Conservation (phyloP, 2,113 vertebrate genomes). For the Pelodiscus sinensis region DNA sequence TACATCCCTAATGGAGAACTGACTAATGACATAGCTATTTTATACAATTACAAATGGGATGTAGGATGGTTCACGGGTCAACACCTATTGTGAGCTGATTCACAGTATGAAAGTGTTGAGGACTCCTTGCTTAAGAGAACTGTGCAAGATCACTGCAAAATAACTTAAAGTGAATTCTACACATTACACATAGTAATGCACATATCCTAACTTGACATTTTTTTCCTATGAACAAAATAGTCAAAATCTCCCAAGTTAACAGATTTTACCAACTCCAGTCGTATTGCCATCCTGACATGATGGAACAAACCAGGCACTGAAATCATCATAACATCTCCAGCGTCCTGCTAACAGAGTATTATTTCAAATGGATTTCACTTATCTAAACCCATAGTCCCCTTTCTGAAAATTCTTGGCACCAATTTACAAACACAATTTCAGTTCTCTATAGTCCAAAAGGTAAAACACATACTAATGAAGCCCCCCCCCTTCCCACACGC, state of each 20-base stretch:
- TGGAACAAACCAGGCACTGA: not conserved
- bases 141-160: not conserved
- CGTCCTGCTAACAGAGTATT: not conserved
- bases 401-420: not conserved
- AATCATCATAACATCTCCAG: not conserved
- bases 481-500: too few relatives aligned
- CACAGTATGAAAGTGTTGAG: not conserved
- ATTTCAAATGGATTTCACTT: not conserved
- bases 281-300: not conserved
- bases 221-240: not conserved
- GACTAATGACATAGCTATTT: not conserved
- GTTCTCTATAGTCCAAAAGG: not conserved
- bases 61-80: not conserved
- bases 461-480: not conserved
- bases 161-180: not conserved
- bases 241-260: accelerated
- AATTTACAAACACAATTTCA: not conserved
- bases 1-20: too few relatives aligned
- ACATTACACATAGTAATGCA: not conserved
- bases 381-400: not conserved
- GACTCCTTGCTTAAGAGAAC: not conserved
- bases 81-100: not conserved
- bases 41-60: not conserved
- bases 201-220: not conserved
- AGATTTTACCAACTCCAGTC: not conserved